Base-by-base conservation (phyloP, 2,113 vertebrate species). In the Hypanus sabinus region DNA sequence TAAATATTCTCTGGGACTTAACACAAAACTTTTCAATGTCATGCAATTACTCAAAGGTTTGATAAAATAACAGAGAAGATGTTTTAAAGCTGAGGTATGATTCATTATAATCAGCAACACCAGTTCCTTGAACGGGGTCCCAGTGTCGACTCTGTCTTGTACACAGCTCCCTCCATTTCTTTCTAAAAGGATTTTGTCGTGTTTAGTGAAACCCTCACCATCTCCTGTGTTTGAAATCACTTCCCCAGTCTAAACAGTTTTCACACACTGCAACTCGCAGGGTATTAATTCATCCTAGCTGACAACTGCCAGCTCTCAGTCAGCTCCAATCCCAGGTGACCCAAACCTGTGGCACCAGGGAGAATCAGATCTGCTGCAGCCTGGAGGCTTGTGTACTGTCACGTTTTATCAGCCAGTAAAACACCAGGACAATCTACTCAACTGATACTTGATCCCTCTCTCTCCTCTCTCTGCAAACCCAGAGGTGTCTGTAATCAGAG, bases 211-310 rank as follows among this genome's bases (percentile, higher is more conserved):
- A 83, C 46, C 57, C 60, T 62, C 57, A 30, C 57, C 60, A 30
- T 65, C 62, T 57, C 85, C 85, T 60, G 27, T 88, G 60, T 65
- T 88, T 88, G 27, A n/a, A 88, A 62, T 88, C 85, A 88, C 85
- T 88, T 88, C n/a, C 85, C 1, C 16, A 65, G 57, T 88, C 85
- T 88, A 88, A 88, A 88, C 85, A 88, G 57, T 33, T 65, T 65
- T 88, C 57, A 88, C 16, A 88, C 14, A 88, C 85, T 60, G 16
- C 57, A 88, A 88, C 57, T 62, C 60, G 65, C 85, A 88, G 30
- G 30, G 85, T 30, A 33, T 27, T 88, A 33, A 88, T 88, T 88
- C 85, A 88, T 88, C 57, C 57, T 88, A 57, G 62, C 57, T 88
- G 60, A 88, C 38, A 62, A 57, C 85, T 88, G 30, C 85, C 30